These are phyloP conservation scores for Ceyx margarethae DNA, from an alignment of 2,113 vertebrate species.

Conservation along the genomic window DNA sequence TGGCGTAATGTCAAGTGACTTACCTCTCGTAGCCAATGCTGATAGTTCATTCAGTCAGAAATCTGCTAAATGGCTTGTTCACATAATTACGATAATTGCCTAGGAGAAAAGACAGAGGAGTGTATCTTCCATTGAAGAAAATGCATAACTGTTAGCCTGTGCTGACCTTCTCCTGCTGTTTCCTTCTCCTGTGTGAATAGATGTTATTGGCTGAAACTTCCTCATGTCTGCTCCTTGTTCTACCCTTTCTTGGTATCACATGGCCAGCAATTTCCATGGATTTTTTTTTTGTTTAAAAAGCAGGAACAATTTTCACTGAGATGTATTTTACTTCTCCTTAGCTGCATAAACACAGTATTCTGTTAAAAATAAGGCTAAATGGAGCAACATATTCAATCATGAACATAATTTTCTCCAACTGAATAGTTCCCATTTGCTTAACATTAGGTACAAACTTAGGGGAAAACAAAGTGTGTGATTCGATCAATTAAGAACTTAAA, in stretches of 20 bases:
- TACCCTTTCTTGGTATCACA: neutral
- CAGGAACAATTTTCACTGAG: neutral
- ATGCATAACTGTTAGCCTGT: neutral
- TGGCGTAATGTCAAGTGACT: slow-evolving; percentile 6
- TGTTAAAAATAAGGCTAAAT: neutral
- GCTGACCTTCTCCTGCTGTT: slow-evolving; percentile 13
- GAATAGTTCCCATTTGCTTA: neutral
- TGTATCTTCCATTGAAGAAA: slow-evolving; percentile 9
- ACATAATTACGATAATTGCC: slow-evolving; percentile 51
- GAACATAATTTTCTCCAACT: neutral
- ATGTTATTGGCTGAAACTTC: neutral
- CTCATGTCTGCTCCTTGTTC: neutral
- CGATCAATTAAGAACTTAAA: slow-evolving; percentile 5
- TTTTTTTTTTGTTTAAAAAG: neutral
- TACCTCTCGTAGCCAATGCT: slow-evolving; percentile 22
- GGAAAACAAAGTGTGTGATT: neutral
- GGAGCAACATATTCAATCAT: neutral
- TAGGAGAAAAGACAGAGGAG: slow-evolving; percentile 16
- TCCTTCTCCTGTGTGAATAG: slow-evolving; percentile 10
- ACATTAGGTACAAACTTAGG: neutral
- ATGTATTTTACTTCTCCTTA: neutral
- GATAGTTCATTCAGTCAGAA: slow-evolving; percentile 12
- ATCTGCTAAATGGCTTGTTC: slow-evolving; percentile 44
- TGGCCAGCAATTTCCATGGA: neutral
- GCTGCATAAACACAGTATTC: neutral